Evolutionary conservation across 1,140 invertebrate genomes (phyloP).

Genomic region (Drosophila erecta): DNA sequence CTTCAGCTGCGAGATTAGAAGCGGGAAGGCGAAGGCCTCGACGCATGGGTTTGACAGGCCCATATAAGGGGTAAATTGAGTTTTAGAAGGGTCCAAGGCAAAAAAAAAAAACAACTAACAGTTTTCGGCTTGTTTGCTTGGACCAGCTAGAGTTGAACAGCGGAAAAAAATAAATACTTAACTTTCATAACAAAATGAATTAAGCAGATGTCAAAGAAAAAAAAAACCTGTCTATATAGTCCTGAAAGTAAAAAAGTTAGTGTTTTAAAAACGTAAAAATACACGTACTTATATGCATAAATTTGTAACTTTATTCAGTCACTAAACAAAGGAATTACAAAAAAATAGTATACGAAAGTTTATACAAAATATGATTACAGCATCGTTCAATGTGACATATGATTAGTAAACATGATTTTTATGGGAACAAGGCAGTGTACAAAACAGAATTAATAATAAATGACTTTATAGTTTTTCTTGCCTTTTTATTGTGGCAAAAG

Average conservation of each 20-base stretch:
- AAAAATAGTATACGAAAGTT: no score
- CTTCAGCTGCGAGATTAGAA: constrained; percentile 10
- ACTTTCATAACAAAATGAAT: no score
- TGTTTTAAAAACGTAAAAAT: no score
- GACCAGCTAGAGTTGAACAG: constrained; percentile 27
- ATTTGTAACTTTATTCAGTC: no score
- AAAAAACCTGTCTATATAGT: no score
- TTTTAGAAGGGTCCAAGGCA: constrained; percentile 45
- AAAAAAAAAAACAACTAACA: constrained; percentile 33
- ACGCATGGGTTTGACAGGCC: constrained; percentile 77
- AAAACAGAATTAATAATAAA: constrained; percentile 79
- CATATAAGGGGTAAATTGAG: constrained; percentile 79
- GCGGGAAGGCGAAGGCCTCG: constrained; percentile 31
- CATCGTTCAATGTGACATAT: not conserved
- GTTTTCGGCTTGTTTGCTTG: constrained; percentile 59
- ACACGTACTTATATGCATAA: no score
- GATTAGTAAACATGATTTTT: constrained; percentile 15
- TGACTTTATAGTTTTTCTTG: constrained; percentile 75
- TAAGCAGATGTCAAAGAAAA: no score
- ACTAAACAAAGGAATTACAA: no score
- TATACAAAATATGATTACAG: no score
- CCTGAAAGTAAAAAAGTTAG: no score
- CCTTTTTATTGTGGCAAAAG: constrained; percentile 13
- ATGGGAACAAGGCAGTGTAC: constrained; percentile 32
- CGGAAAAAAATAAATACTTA: not conserved